Base-by-base conservation (phyloP, 2,888 invertebrate genomes). In the Drosophila macrothrix region DNA sequence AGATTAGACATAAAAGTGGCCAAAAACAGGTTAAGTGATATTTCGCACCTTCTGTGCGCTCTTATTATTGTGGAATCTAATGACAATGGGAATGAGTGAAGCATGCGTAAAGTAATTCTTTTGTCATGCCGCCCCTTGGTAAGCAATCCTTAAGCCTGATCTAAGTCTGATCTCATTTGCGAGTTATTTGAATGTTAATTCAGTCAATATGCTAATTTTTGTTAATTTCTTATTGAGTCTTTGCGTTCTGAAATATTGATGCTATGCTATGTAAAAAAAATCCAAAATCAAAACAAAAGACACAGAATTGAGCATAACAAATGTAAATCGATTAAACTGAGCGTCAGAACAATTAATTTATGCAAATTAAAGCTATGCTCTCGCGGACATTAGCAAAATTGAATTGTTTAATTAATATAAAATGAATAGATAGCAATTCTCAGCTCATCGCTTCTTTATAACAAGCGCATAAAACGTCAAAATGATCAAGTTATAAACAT, bases 261-360 rank as follows among this genome's bases (percentile, higher is more conserved):
- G 67, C 28, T 67, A 61, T 55, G 43, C 43, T 62, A 60, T 53
- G 14, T 14, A 2, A 25, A 14, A 43, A 22, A 22, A 60, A 35
- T 63, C 29, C 62, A 67, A 52, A 74, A 77, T 64, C 35, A 43
- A 55, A 62, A 78, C 66, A 79, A 79, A 67, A 61, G 66, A 64
- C 69, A 52, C 39, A 31, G 73, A 49, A 75, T 83, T 83, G 82
- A 83, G 83, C 83, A 82, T 81, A 81, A 78, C 73, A 83, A 78
- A 78, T 78, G 29, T 66, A 80, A 83, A 83, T 83, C 82, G 83
- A 82, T 82, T 82, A 80, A 81, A 61, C 49, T 35, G 66, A 60
- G 41, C 56, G 54, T 37, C 35, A 29, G 49, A 50, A 67, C 64
- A 56, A 54, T 63, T 73, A 66, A 73, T 78, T 43, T 74, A 78